These are phyloP conservation scores for Aplysia californica DNA, from an alignment of 1,140 invertebrate species.

Conservation along the genomic window DNA sequence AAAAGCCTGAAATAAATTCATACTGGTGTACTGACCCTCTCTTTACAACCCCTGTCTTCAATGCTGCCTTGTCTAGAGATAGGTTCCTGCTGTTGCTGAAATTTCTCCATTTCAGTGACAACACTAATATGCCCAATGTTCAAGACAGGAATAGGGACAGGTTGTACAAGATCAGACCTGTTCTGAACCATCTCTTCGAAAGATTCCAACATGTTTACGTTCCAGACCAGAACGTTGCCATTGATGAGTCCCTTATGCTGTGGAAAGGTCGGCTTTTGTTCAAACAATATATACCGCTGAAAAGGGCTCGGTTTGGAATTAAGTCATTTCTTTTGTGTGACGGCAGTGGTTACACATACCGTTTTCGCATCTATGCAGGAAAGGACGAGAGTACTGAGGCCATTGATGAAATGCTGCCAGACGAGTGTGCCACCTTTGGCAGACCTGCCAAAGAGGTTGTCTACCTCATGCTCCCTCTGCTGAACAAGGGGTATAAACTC, in stretches of 20 bases:
- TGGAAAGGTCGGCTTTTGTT: neutral
- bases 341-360: neutral
- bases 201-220: neutral
- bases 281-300: slow-evolving; percentile 11
- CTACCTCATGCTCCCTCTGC: neutral
- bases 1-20: neutral
- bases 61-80: neutral
- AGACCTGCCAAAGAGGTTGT: neutral
- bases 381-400: slow-evolving; percentile 3
- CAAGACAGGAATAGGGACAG: neutral
- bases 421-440: neutral
- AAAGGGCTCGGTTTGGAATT: slow-evolving; percentile 6
- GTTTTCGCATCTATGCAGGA: neutral
- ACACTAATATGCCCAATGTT: neutral
- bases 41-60: neutral
- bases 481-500: neutral
- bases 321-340: neutral
- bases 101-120: neutral
- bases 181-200: neutral
- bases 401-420: neutral
- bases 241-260: neutral
- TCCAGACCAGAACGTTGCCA: neutral
- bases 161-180: neutral
- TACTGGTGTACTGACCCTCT: neutral
- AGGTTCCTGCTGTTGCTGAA: neutral